Evolutionary conservation across 2,797 vertebrate species (phyloP).

Genomic region (Crocidura indochinensis): DNA sequence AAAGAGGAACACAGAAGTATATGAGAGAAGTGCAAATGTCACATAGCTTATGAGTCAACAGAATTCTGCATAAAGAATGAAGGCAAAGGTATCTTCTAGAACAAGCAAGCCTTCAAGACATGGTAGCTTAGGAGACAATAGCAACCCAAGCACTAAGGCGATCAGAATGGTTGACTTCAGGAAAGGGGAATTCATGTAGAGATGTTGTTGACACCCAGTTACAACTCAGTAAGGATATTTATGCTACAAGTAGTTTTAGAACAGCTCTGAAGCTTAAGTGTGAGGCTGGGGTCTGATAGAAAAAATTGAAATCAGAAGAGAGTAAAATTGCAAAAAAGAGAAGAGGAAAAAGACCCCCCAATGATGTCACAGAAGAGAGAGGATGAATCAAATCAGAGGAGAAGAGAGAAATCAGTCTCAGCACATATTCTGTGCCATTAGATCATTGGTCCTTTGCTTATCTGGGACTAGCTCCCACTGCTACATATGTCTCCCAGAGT

Average conservation of each 20-base stretch:
- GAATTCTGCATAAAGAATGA: neutral
- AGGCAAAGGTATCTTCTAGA: neutral
- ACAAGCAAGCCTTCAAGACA: neutral
- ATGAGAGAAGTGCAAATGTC: neutral
- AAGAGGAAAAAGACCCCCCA: neutral
- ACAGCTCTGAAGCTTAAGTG: neutral
- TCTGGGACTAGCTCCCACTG: too few relatives aligned
- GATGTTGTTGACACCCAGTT: neutral
- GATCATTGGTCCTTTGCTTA: too few relatives aligned
- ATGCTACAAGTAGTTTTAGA: neutral
- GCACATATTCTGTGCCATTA: neutral
- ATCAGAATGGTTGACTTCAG: neutral
- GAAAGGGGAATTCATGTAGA: neutral
- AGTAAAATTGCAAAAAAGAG: neutral
- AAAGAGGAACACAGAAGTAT: neutral
- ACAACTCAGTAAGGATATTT: neutral
- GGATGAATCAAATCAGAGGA: neutral
- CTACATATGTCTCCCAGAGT: neutral
- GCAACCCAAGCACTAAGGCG: neutral
- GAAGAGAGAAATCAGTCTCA: neutral
- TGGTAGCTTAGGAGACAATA: neutral
- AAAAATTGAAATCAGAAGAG: conserved; percentile 23
- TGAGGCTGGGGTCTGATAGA: neutral
- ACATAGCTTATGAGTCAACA: neutral
- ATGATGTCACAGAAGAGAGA: neutral